Evolutionary conservation across 2,113 vertebrate genomes (phyloP), one percentile per base, ranked within the genome.

Genomic region (Psophia crepitans): DNA sequence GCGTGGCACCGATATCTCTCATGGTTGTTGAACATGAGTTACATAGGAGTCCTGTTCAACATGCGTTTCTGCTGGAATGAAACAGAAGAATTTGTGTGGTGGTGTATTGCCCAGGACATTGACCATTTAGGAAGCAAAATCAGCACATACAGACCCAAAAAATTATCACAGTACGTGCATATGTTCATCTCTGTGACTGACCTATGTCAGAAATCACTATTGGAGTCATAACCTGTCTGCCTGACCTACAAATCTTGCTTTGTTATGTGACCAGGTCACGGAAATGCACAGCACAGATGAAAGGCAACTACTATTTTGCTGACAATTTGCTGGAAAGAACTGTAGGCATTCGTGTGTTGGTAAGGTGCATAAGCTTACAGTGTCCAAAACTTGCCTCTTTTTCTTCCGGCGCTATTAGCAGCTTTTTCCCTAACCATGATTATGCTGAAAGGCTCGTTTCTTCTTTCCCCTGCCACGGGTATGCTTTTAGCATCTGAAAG

Each of bases 241-340:
- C 43, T 49, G 48, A 75, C 33, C 35, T 54, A 88, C 12, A 84
- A 28, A 75, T 43, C 32, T 76, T 57, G 32, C 65, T 82, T 37
- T 78, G 46, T 58, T 76, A 64, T 6, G 33, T 33, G 33, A 43
- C 80, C 84, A 75, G 1, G 37, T 77, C 53, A 53, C 0, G 0
- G 46, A 93, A 78, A 86, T 21, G 16, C 53, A 84, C 16, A 79
- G 65, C 27, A 71, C 49, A 85, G 39, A 84, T 74, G 66, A 61
- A 92, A 93, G n/a, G 76, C 91, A 95, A 87, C 90, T 57, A 77
- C 74, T 69, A 76, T 97, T 97, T 96, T 97, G 96, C 96, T 97
- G 97, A 97, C 79, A 53, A 51, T 92, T 94, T 95, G 20, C 58
- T 94, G 66, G 74, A 61, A 84, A 84, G 49, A 92, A 82, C 81